Evolutionary conservation across 2,888 invertebrate species (phyloP), one percentile per base, ranked within the genome.

Genomic region (Dorcus parallelipipedus): DNA sequence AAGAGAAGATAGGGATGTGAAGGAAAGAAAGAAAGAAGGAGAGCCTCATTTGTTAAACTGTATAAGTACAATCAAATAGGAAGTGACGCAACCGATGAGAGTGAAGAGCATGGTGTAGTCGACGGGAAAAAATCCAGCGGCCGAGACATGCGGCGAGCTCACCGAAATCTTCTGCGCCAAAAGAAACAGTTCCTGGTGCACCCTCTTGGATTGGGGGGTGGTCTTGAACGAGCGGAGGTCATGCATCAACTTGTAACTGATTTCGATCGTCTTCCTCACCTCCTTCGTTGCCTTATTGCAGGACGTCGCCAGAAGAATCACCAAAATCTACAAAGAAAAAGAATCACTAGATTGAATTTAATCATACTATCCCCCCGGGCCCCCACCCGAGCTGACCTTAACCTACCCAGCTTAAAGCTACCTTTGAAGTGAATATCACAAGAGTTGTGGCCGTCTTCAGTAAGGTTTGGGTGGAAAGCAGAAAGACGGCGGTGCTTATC

Each of bases 21-120:
- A 14, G 14, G 14, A 14, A 14, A 40, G 14, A 45, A 14, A 40
- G 14, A 45, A 14, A 14, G 14, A 14, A 14, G 14, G 14, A 14
- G 14, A 1, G 14, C 14, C 20, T 49, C 33, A 49, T 33, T 49
- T 49, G 23, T 26, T 20, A 23, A 49, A 20, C 33, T 49, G 49
- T 14, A 49, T 20, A 8, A 49, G 33, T 2, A 49, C 49, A 33
- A 49, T 49, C 20, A 49, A 33, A 49, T 49, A 49, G 17, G 49
- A 49, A 26, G 33, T 26, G 20, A 49, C 33, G 10, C 33, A 20
- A n/a, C 23, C 10, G 14, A 49, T 23, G 7, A 49, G 33, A 3
- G 49, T 49, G 49, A 49, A 49, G 23, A 49, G 33, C 49, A 49
- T 49, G 26, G 49, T 49, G 23, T 49, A 49, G 33, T 49, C 49